Percentiles rank a stretch among this genome's conserved stretches.
Evolutionary conservation across 2,797 vertebrate species (phyloP).

Genomic region (Neosilurus mollespiculum): DNA sequence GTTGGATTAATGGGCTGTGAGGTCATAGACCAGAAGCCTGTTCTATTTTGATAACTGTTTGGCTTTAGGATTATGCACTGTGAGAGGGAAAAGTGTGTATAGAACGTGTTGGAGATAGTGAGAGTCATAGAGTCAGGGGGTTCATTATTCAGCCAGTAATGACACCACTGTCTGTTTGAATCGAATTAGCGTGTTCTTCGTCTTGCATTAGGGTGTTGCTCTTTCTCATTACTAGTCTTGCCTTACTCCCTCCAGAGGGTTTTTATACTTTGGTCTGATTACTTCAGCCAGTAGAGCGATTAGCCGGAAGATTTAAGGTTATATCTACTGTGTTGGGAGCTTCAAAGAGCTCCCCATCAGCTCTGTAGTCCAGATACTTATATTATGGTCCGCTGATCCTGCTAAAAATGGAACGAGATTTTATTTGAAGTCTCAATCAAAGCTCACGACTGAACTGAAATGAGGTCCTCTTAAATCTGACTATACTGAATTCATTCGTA

Average conservation of each 20-base stretch:
- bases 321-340: constrained; percentile 45
- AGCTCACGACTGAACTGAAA: constrained; percentile 26
- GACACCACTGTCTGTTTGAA: constrained; percentile 30
- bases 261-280: constrained; percentile 37
- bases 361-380: constrained; percentile 24
- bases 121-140: constrained; percentile 26
- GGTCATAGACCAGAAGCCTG: constrained; percentile 34
- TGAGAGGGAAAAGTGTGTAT: constrained; percentile 7
- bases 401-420: constrained; percentile 38
- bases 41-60: constrained; percentile 31
- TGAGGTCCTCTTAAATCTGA: not conserved
- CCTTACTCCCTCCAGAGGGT: constrained; percentile 31
- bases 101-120: not conserved
- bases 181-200: constrained; percentile 29
- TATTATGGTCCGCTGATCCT: constrained; percentile 45
- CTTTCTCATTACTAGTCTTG: constrained; percentile 38
- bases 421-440: constrained; percentile 45
- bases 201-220: constrained; percentile 37
- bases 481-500: not conserved
- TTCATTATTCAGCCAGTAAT: constrained; percentile 33
- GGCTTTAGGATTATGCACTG: constrained; percentile 29
- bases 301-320: constrained; percentile 42
- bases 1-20: constrained; percentile 46
- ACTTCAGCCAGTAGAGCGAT: constrained; percentile 39
- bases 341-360: constrained; percentile 47